phyloP scores from a whole-genome alignment of 1,140 invertebrate species.

The Drosophila sulfurigaster region DNA sequence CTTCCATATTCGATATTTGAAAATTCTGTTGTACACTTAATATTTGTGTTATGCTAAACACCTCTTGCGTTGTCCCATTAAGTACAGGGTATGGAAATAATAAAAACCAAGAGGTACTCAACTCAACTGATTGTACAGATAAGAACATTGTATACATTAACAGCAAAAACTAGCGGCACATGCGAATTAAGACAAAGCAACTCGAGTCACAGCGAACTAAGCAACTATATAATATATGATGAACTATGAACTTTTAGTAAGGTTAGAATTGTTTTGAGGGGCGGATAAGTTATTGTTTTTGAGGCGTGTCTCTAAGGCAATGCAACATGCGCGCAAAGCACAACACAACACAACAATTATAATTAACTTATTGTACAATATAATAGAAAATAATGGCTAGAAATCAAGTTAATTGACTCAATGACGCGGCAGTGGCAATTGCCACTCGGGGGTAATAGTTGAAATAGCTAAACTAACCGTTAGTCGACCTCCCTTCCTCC shows the following conservation, averaged over 20 bases:
- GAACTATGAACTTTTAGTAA: conserved; percentile 8
- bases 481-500: conserved; percentile 1
- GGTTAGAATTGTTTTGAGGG: background rate
- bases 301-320: conserved; percentile 29
- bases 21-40: background rate
- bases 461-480: conserved; percentile 4
- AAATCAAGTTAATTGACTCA: conserved; percentile 15
- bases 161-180: background rate
- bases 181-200: conserved; percentile 9
- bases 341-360: conserved; percentile 35
- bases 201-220: conserved; percentile 2
- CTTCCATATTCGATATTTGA: too few species aligned
- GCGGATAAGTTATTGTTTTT: background rate
- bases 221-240: background rate
- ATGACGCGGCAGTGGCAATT: conserved; percentile 11
- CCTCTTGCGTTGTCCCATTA: background rate
- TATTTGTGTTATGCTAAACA: background rate
- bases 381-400: background rate
- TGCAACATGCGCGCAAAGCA: conserved; percentile 37
- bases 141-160: conserved; percentile 10
- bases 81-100: background rate
- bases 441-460: background rate
- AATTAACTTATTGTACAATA: conserved; percentile 20
- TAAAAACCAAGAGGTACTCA: conserved; percentile 4
- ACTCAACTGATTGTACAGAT: conserved; percentile 5